phyloP scores from a whole-genome alignment of 2,888 invertebrate genomes.

The Sthenelais limicola region DNA sequence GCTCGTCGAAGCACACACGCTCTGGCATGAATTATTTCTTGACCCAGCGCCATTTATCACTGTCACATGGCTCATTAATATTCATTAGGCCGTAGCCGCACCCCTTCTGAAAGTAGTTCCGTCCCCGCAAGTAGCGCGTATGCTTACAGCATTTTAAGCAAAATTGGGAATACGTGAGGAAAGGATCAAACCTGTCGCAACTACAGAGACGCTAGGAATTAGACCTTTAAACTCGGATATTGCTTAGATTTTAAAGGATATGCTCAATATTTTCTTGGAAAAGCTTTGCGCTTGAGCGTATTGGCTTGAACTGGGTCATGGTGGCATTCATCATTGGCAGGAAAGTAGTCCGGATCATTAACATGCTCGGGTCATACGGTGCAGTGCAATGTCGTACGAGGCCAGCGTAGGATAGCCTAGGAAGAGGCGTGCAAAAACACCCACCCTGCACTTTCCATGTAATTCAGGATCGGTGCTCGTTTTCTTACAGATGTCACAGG shows the following conservation, averaged over 20 bases:
- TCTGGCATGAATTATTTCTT: slow-evolving; percentile 26
- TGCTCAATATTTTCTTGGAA: too few relatives aligned
- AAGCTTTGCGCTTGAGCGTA: not conserved
- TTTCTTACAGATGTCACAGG: slow-evolving; percentile 8
- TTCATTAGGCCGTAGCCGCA: slow-evolving; percentile 24
- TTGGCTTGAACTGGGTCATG: slow-evolving; percentile 15
- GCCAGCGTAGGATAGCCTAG: slow-evolving; percentile 19
- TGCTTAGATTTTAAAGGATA: too few relatives aligned
- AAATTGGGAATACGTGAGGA: too few relatives aligned
- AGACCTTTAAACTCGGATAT: too few relatives aligned
- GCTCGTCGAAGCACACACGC: not conserved
- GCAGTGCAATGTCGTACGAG: slow-evolving; percentile 38
- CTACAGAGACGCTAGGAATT: too few relatives aligned
- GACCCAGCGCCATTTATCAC: slow-evolving; percentile 15
- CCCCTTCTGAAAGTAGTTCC: slow-evolving; percentile 33
- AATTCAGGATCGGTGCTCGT: not conserved
- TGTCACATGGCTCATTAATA: slow-evolving; percentile 6
- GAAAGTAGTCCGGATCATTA: slow-evolving; percentile 36
- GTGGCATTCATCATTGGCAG: slow-evolving; percentile 30
- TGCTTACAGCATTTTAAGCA: too few relatives aligned
- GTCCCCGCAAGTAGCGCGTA: slow-evolving; percentile 36
- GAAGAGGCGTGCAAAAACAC: slow-evolving; percentile 1
- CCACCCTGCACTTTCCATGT: not conserved
- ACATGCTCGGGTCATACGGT: slow-evolving; percentile 34
- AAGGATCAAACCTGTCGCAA: too few relatives aligned